A percentile compares a stretch with the other conserved stretches of the same genome.
phyloP scores from a whole-genome alignment of 2,797 vertebrate genomes.

The Myotis myotis region DNA sequence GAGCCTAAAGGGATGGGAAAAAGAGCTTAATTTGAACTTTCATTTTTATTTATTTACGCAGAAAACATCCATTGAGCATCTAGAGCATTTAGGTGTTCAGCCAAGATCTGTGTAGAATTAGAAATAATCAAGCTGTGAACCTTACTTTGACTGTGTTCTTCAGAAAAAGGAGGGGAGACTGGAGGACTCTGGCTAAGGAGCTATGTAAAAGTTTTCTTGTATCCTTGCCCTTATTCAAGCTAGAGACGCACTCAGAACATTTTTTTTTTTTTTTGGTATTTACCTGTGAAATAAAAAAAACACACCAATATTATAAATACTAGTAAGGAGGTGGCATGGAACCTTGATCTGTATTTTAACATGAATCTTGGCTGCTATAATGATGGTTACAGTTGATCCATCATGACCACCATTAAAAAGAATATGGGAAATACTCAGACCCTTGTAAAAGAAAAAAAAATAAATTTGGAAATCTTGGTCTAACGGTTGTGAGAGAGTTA shows the following conservation, averaged over 20 bases:
- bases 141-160: not conserved
- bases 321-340: not conserved
- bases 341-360: not conserved
- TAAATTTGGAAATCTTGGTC: not conserved
- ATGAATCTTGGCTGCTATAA: not conserved
- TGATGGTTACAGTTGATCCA: not conserved
- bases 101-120: not conserved
- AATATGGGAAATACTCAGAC: not conserved
- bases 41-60: not conserved
- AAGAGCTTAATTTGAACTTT: not conserved
- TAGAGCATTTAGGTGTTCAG: not conserved
- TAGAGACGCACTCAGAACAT: not conserved
- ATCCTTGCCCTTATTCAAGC: not conserved
- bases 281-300: not conserved
- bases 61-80: not conserved
- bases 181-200: not conserved
- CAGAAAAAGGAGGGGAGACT: not conserved
- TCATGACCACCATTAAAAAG: not conserved
- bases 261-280: not conserved
- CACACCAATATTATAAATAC: not conserved
- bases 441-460: not conserved
- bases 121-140: not conserved
- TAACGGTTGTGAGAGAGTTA: slow-evolving; percentile 72
- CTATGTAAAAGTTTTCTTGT: not conserved
- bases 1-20: not conserved